These are phyloP conservation scores for Drosophila kanapiae DNA, from an alignment of 1,140 invertebrate genomes.

Conservation along the genomic window DNA sequence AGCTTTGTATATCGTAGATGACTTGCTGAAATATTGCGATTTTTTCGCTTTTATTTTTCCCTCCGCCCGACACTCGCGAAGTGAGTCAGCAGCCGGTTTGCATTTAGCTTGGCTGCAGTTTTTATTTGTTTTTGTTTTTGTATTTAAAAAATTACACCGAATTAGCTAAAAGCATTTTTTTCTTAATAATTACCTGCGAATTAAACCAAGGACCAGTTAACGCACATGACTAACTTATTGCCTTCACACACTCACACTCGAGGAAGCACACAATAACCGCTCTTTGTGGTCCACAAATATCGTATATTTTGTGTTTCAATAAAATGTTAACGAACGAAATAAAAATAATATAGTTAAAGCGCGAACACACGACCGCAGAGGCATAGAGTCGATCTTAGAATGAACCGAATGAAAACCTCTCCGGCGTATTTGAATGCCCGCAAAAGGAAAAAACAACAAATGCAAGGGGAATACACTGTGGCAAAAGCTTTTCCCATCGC, in stretches of 20 bases:
- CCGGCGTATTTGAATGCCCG: slow-evolving; percentile 50
- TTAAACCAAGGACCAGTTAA: slow-evolving; percentile 51
- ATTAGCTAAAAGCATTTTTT: slow-evolving; percentile 57
- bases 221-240: slow-evolving; percentile 36
- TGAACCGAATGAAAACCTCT: slow-evolving; percentile 70
- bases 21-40: slow-evolving; percentile 48
- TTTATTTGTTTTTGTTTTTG: neutral
- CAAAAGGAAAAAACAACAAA: slow-evolving; percentile 38
- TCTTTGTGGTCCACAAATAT: slow-evolving; percentile 1
- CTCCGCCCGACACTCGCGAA: slow-evolving; percentile 24
- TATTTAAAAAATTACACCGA: slow-evolving; percentile 34
- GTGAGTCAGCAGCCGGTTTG: slow-evolving; percentile 77
- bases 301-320: neutral
- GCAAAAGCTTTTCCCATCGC: slow-evolving; percentile 61
- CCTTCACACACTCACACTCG: slow-evolving; percentile 3
- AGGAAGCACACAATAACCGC: neutral
- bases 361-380: slow-evolving; percentile 63
- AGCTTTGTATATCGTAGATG: slow-evolving; percentile 58
- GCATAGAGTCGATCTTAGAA: slow-evolving; percentile 75
- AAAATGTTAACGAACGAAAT: slow-evolving; percentile 3
- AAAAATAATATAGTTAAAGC: slow-evolving; percentile 22
- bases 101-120: slow-evolving; percentile 52
- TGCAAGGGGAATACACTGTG: slow-evolving; percentile 44
- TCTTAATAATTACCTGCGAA: slow-evolving; percentile 66
- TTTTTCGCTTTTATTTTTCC: slow-evolving; percentile 42